Evolutionary conservation across 2,888 invertebrate species (phyloP).

Genomic region (Aleiodes alternator): DNA sequence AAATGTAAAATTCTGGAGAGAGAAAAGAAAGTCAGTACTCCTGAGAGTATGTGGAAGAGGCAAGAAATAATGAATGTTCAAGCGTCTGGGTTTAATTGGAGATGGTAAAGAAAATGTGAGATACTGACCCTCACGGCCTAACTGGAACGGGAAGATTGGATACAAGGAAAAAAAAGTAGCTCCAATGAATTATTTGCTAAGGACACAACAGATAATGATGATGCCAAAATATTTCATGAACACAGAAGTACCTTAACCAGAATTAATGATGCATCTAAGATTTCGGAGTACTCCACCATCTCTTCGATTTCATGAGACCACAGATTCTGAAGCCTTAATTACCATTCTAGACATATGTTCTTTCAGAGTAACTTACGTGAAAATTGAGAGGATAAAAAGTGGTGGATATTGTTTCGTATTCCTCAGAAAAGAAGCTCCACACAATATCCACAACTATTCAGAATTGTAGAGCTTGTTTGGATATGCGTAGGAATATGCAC

Average conservation of each 20-base stretch:
- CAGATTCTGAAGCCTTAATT: too few relatives aligned
- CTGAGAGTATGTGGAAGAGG: constrained; percentile 15
- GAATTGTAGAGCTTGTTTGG: constrained; percentile 33
- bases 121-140: constrained; percentile 4
- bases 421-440: constrained; percentile 5
- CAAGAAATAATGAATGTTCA: constrained; percentile 42
- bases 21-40: constrained; percentile 14
- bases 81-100: constrained; percentile 37
- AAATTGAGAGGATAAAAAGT: constrained; percentile 3
- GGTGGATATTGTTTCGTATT: constrained; percentile 17
- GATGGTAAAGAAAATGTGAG: constrained; percentile 19
- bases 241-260: neutral
- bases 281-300: too few relatives aligned
- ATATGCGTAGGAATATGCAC: constrained; percentile 44
- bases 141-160: constrained; percentile 23
- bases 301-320: too few relatives aligned
- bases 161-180: neutral
- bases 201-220: constrained; percentile 26
- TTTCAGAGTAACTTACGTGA: constrained; percentile 19
- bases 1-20: neutral
- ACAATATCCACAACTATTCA: constrained; percentile 48
- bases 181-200: constrained; percentile 21
- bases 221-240: neutral
- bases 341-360: neutral
- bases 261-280: neutral